Conservation (phyloP, 2,888 invertebrate genomes). For the Drosophila anomalata region DNA sequence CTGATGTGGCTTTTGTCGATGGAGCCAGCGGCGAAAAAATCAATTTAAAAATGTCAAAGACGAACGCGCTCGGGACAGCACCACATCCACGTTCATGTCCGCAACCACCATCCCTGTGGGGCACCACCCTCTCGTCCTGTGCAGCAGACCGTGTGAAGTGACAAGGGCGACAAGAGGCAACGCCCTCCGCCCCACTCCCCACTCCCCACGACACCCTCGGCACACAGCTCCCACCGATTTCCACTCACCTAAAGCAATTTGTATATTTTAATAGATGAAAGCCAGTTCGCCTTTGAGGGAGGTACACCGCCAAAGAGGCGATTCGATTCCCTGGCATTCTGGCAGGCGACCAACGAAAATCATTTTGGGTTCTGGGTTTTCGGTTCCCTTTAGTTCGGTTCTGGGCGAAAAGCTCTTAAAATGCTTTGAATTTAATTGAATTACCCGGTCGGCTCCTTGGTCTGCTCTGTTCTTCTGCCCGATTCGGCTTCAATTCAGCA, state of each 20-base stretch:
- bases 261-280: conserved; percentile 63
- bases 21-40: conserved; percentile 46
- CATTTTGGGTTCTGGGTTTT: conserved; percentile 17
- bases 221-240: neutral
- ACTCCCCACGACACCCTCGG: too few relatives aligned
- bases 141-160: conserved; percentile 58
- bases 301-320: conserved; percentile 15
- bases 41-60: conserved; percentile 64
- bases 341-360: conserved; percentile 44
- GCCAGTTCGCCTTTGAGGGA: conserved; percentile 39
- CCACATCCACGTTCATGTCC: conserved; percentile 1
- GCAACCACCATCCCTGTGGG: conserved; percentile 5
- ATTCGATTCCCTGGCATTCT: conserved; percentile 25
- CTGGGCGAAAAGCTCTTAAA: conserved; percentile 36
- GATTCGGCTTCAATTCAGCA: conserved; percentile 21
- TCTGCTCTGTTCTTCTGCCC: conserved; percentile 38
- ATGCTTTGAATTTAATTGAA: conserved; percentile 62
- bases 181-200: conserved; percentile 11
- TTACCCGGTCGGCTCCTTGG: conserved; percentile 32
- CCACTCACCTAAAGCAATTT: conserved; percentile 39
- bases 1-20: conserved; percentile 63
- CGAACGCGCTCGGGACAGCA: conserved; percentile 24
- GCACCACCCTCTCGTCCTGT: conserved; percentile 24
- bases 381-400: conserved; percentile 5
- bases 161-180: conserved; percentile 42